Base-by-base conservation (phyloP, 92 coral and sea anemone genomes). In the Bergia sp. region DNA sequence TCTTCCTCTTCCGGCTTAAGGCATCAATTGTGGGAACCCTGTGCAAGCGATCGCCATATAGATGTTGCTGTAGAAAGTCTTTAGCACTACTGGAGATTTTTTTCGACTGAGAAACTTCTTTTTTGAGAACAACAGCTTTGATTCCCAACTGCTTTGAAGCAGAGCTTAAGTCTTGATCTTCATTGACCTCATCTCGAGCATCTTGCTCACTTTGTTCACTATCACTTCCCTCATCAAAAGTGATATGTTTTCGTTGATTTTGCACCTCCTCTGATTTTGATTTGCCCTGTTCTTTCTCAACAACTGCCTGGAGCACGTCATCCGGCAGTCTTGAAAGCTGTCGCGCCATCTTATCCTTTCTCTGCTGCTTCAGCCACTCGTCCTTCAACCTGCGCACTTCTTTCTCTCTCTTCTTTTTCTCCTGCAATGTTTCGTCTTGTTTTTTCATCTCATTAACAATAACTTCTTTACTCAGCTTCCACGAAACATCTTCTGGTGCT, bases 11-110 rank as follows among this genome's bases (percentile, higher is more conserved):
- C 66, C 50, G 91, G 79, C 89, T 93, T n/a, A 92, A 66, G 45
- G 90, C 88, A 16, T 86, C 69, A 37, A 91, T 29, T n/a, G 93
- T 82, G 69, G 95, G 91, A 15, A 94, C 91, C 73, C 99, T 92
- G 36, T 91, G 91, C 78, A 96, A 80, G 84, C 99, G 94, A 86
- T 90, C 85, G 2, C 99, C 99, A 92, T 92, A 96, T 45, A 96
- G 79, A 78, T 92, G 99, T 45, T 90, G 92, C 58, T 89, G 91
- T 47, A 95, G 92, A 80, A 96, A 96, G 13, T 90, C 90, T 58
- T 82, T 90, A 36, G 99, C 98, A 77, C 94, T 89, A 44, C 87
- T 89, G 45, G 93, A 93, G 58, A 92, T 86, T 92, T 85, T 92
- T 85, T 92, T 95, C 3, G 90, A 86, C 79, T 90, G 92, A 69